A percentile compares a stretch with the other conserved stretches of the same genome.
Conservation (phyloP, 2,113 vertebrate species). For the Nannobrachium achirus region DNA sequence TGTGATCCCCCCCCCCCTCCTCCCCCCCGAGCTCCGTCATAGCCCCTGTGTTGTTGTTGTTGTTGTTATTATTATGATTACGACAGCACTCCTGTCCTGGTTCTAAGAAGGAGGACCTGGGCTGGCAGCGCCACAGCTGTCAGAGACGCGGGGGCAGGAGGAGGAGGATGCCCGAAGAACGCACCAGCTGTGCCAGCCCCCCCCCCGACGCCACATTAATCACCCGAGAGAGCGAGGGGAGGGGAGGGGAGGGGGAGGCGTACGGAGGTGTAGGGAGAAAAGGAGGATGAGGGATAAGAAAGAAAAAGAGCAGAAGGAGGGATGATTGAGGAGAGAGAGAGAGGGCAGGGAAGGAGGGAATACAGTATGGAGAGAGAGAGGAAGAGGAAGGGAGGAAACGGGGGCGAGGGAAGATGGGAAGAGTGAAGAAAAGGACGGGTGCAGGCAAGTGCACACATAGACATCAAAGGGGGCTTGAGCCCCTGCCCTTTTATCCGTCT, state of each 20-base stretch:
- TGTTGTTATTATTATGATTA: constrained; percentile 47
- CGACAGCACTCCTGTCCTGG: constrained; percentile 50
- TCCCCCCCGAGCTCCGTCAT: constrained; percentile 23
- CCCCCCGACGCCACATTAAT: constrained; percentile 34
- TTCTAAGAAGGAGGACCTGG: constrained; percentile 47
- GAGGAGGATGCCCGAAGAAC: no score
- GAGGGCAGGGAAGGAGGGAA: background rate
- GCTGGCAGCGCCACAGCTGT: constrained; percentile 55
- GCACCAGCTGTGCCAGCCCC: constrained; percentile 68
- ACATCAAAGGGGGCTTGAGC: no score
- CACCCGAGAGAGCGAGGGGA: constrained; percentile 42
- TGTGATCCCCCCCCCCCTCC: constrained; percentile 19
- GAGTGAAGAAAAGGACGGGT: no score
- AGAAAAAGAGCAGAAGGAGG: background rate
- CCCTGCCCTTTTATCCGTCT: no score
- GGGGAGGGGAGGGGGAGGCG: background rate
- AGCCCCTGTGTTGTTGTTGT: constrained; percentile 23
- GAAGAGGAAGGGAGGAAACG: background rate
- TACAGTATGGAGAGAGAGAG: no score
- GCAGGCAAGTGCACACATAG: no score
- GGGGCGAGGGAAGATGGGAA: no score
- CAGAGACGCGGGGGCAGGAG: constrained; percentile 1
- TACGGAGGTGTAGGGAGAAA: background rate
- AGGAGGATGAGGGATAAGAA: background rate
- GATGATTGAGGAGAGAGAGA: background rate